Evolutionary conservation across 2,113 vertebrate species (phyloP), one percentile per base, ranked within the genome.

Genomic region (Melanerpes formicivorus): DNA sequence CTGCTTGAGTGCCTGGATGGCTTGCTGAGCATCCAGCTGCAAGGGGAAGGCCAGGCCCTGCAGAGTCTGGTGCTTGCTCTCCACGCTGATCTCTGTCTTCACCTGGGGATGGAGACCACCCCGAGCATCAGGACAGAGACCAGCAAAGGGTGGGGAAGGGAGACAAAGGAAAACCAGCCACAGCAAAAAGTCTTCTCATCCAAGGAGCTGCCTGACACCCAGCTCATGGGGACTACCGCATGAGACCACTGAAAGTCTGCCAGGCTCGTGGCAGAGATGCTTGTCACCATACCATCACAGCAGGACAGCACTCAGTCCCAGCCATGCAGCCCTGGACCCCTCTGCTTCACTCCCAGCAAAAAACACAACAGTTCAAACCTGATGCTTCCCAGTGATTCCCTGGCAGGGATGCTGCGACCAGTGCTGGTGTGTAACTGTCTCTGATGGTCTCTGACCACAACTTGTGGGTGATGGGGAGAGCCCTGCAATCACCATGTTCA

Each of bases 31-130:
- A n/a, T 98, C 98, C 11, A 98, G 97, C 96, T 99, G 99, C 88
- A 99, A 95, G 6, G 99, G 99, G 86, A 99, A 99, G 10, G 98
- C 98, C 26, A 99, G 97, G 95, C 99, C 99, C 95, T 99, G 99
- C 90, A 99, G 98, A 8, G 98, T 99, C 94, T 99, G 98, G 63
- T 98, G 98, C 94, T 99, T 98, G 97, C 98, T 99, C 93, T 99
- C 99, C 88, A 99, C 98, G 0, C 98, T 99, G 97, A 99, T 99
- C 97, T 99, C 99, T 0, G 99, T 99, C 95, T 99, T 99, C 88
- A 99, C 98, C 98, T 99, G 95, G 18, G 95, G 96, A 95, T 37
- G 79, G 87, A 92, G 60, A 84, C 3, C 76, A 80, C 13, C 8
- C 46, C 0, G 0, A 69, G 65, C 0, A 1, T 90, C 44, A 93